Evolutionary conservation across 2,797 vertebrate species (phyloP).

Genomic region (Mormyrus proboscirostris): DNA sequence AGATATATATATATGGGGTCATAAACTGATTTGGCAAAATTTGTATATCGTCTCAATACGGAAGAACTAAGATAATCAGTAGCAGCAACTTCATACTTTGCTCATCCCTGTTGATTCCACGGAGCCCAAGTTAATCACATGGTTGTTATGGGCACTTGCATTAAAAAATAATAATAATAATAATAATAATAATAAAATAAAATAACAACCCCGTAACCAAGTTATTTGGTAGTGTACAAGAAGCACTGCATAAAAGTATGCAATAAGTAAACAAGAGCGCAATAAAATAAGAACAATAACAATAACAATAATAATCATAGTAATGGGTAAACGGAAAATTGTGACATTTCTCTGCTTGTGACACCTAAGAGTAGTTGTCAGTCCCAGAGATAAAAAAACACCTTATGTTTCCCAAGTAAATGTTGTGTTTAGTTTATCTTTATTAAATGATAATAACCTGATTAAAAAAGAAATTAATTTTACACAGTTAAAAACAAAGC

Average conservation of each 20-base stretch:
- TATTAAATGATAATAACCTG: constrained; percentile 66
- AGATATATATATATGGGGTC: constrained; percentile 22
- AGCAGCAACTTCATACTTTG: constrained; percentile 75
- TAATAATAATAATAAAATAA: constrained; percentile 48
- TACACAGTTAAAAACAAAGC: constrained; percentile 78
- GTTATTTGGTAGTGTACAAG: constrained; percentile 45
- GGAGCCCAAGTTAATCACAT: constrained; percentile 52
- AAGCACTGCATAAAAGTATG: constrained; percentile 67
- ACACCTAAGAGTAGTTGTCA: constrained; percentile 74
- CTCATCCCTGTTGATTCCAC: constrained; percentile 72
- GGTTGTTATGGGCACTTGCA: constrained; percentile 50
- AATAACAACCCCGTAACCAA: constrained; percentile 54
- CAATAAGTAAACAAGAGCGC: constrained; percentile 33
- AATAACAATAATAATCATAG: background rate
- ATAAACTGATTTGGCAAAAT: constrained; percentile 35
- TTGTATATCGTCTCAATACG: constrained; percentile 30
- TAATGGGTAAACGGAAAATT: constrained; percentile 35
- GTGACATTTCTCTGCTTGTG: constrained; percentile 67
- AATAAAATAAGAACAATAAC: background rate
- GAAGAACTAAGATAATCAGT: constrained; percentile 53
- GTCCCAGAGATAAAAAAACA: constrained; percentile 67
- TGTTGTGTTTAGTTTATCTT: constrained; percentile 63
- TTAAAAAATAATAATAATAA: constrained; percentile 42
- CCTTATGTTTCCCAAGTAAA: constrained; percentile 66
- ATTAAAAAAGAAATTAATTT: constrained; percentile 69